Evolutionary conservation across 35 echinoderm and acorn worm species (phyloP), one percentile per base, ranked within the genome.

Genomic region (Apostichopus californicus): DNA sequence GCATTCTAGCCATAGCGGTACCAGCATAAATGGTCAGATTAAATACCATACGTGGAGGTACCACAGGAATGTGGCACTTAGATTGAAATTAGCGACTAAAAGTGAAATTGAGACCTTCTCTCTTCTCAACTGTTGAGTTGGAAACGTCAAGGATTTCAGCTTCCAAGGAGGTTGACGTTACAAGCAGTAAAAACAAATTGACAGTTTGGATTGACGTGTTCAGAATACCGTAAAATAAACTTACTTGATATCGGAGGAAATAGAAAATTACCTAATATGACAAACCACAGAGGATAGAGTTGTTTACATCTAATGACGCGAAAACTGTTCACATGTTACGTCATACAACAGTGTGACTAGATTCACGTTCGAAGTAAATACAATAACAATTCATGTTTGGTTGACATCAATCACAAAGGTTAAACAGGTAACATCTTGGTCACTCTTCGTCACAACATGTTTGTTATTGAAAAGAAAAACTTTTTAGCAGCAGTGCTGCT

Each of bases 151-250:
- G 12, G 20, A 20, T 75, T 7, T 75, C 71, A 75, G 20, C 71
- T 17, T 82, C 80, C 12, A 5, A 24, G 34, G 46, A 80, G 80
- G 34, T 18, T 82, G 80, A 52, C 55, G 28, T 82, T 82, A 14
- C 80, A 89, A 89, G 8, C 15, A 22, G 52, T 54, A 89, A 73
- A 73, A 89, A 6, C n/a, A 73, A 64, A 8, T 72, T 89, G 86
- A 72, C 86, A 89, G 65, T n/a, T 18, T 60, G 46, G 86, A 89
- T 55, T 89, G 86, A 68, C 54, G 64, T 52, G n/a, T 72, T 28
- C 86, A 89, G 61, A 65, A 46, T 72, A 66, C 61, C 63, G 86
- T 68, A 72, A 60, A 89, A 23, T 22, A 89, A 89, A 73, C 86
- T 52, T 21, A 13, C 22, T 56, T 72, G 58, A 72, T 52, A 89